Conservation (phyloP, 1,140 invertebrate genomes). For the Polypedilum pembai region DNA sequence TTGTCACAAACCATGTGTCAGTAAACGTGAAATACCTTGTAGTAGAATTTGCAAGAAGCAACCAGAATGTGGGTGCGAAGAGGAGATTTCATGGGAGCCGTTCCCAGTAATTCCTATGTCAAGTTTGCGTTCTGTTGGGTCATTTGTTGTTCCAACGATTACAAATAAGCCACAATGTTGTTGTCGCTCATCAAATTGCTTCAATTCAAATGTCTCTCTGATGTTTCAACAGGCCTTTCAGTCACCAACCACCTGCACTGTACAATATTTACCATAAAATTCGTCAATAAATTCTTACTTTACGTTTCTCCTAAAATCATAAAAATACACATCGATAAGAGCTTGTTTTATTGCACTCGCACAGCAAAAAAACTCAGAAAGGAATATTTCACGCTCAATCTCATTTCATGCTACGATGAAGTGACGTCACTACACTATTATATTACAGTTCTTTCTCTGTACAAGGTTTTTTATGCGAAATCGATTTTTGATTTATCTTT, state of each 20-base stretch:
- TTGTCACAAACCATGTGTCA: too few species aligned
- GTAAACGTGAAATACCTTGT: too few species aligned
- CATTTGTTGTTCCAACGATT: neutral
- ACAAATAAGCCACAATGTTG: neutral
- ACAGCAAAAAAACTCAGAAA: neutral
- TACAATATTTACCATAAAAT: neutral
- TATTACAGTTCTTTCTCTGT: neutral
- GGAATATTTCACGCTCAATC: too few species aligned
- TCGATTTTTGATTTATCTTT: conserved; percentile 18
- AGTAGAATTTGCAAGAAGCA: too few species aligned
- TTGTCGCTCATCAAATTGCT: neutral
- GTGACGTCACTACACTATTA: neutral
- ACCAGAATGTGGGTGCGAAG: too few species aligned
- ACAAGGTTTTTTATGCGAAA: conserved; percentile 1
- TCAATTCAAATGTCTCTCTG: neutral
- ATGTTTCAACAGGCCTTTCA: conserved; percentile 11
- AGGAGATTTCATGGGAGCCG: too few species aligned
- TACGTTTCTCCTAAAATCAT: neutral
- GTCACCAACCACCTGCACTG: neutral
- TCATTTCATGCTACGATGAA: neutral
- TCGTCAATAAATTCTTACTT: neutral
- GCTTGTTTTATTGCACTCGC: conserved; percentile 3
- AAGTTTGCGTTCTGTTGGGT: neutral
- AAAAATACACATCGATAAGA: neutral
- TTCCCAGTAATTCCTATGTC: too few species aligned